A percentile compares a stretch with the other conserved stretches of the same genome.
Conservation (phyloP, 1,140 invertebrate genomes). For the Drosophila ananassae region DNA sequence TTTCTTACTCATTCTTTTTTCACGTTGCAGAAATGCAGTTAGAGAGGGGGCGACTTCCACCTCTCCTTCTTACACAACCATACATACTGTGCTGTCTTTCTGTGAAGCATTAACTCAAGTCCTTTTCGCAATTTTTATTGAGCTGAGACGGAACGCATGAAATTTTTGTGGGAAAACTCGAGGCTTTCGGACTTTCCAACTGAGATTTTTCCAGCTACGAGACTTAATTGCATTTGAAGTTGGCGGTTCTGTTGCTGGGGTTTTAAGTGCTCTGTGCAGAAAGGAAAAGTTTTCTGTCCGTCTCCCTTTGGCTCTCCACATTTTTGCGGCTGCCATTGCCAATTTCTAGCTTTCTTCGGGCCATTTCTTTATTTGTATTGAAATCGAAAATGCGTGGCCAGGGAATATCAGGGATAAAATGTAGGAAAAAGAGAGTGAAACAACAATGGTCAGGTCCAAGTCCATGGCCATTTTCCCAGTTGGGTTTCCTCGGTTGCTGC, state of each 20-base stretch:
- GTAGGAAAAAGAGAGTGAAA: conserved; percentile 13
- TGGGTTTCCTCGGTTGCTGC: conserved; percentile 14
- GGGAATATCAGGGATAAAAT: conserved; percentile 52
- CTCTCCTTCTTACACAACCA: background rate
- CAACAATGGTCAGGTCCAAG: conserved; percentile 52
- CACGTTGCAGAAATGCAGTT: conserved; percentile 52
- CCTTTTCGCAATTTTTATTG: conserved; percentile 73
- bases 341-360: conserved; percentile 62
- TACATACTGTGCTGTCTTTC: background rate
- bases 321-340: conserved; percentile 72
- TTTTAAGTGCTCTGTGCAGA: conserved; percentile 69
- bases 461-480: conserved; percentile 50
- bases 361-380: conserved; percentile 68
- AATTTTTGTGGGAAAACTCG: conserved; percentile 66
- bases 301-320: conserved; percentile 1
- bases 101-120: conserved; percentile 71
- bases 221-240: conserved; percentile 80
- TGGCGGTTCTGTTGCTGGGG: conserved; percentile 25
- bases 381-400: conserved; percentile 77
- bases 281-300: conserved; percentile 68
- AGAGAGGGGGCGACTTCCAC: conserved; percentile 6
- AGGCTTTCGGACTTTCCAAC: conserved; percentile 36
- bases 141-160: conserved; percentile 65
- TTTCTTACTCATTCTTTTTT: conserved; percentile 58
- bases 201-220: conserved; percentile 53